These are phyloP conservation scores for Cinara cedri DNA, from an alignment of 2,888 invertebrate genomes.

Conservation along the genomic window DNA sequence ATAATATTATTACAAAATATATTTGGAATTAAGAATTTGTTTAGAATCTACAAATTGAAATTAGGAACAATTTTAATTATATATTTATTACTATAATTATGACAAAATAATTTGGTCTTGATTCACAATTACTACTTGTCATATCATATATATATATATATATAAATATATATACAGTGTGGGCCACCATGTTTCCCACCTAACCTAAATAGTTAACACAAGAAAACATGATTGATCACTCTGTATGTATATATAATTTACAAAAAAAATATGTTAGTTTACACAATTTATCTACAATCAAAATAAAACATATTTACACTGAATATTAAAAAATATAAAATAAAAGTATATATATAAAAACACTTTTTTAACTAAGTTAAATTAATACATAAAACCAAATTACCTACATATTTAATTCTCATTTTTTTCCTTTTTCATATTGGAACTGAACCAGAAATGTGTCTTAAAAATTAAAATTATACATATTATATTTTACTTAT, in stretches of 20 bases:
- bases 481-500: conserved; percentile 41
- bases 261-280: conserved; percentile 51
- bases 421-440: conserved; percentile 26
- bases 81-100: conserved; percentile 43
- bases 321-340: conserved; percentile 32
- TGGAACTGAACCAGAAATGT: conserved; percentile 45
- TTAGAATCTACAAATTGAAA: conserved; percentile 42
- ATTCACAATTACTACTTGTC: conserved; percentile 32
- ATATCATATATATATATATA: conserved; percentile 18
- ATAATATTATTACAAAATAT: conserved; percentile 7
- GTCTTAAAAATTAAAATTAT: conserved; percentile 4
- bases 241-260: conserved; percentile 4
- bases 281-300: conserved; percentile 53
- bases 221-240: not conserved
- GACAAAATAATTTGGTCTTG: conserved; percentile 45
- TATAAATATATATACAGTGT: conserved; percentile 14
- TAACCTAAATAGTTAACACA: not conserved
- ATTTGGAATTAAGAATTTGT: conserved; percentile 26
- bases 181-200: no score
- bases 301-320: conserved; percentile 52
- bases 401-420: conserved; percentile 34
- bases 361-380: conserved; percentile 40
- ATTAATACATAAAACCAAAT: conserved; percentile 54
- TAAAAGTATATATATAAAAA: conserved; percentile 51
- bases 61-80: conserved; percentile 51